A percentile compares a stretch with the other conserved stretches of the same genome.
phyloP scores from a whole-genome alignment of 2,797 vertebrate species.

The Carduelis carduelis region DNA sequence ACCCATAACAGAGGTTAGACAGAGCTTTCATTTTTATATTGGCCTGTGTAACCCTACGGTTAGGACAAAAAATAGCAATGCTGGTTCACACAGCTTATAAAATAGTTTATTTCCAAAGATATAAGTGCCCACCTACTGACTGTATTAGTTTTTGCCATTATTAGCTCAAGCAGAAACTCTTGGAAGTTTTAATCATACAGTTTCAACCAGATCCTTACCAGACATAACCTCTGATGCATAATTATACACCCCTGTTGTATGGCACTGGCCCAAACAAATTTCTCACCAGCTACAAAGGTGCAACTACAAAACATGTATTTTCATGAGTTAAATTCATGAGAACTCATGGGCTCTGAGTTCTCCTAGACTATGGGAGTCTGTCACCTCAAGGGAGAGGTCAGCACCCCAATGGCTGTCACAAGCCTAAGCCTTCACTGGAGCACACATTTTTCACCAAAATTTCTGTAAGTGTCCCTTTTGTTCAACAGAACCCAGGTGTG shows the following conservation, averaged over 20 bases:
- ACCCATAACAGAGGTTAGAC: neutral
- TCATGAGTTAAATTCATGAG: neutral
- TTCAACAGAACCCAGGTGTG: neutral
- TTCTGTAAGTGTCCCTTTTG: neutral
- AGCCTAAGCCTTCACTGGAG: neutral
- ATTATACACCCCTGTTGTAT: neutral
- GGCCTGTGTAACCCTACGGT: neutral
- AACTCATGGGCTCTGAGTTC: fast-evolving
- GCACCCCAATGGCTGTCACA: fast-evolving
- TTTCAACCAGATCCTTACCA: neutral
- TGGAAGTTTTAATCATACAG: neutral
- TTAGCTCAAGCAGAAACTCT: neutral
- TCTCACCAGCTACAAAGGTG: neutral
- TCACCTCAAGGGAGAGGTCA: neutral
- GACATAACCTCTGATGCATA: neutral
- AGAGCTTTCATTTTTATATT: neutral
- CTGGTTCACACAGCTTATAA: neutral
- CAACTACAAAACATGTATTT: neutral
- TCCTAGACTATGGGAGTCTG: neutral
- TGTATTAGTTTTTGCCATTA: neutral
- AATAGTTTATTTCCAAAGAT: neutral
- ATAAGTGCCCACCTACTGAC: neutral
- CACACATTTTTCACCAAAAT: neutral
- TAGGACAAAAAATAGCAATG: neutral
- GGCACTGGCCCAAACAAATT: neutral